A percentile compares a stretch with the other conserved stretches of the same genome.
Conservation (phyloP, 2,113 vertebrate species). For the Phylloscopus trochilus region DNA sequence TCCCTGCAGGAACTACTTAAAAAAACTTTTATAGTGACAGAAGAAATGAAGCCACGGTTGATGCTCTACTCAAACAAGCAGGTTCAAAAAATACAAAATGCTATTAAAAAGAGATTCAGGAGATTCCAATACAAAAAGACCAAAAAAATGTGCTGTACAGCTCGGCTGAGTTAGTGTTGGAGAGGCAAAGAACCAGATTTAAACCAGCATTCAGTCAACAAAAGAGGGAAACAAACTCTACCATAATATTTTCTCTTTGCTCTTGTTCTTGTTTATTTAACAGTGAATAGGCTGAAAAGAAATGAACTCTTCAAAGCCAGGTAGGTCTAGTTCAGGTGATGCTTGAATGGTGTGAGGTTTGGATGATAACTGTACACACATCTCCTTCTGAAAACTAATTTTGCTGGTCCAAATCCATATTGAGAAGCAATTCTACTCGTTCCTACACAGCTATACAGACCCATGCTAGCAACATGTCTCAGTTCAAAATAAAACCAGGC, state of each 20-base stretch:
- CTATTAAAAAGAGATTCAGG: neutral
- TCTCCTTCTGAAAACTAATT: neutral
- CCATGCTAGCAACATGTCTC: constrained; percentile 31
- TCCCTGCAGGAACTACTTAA: neutral
- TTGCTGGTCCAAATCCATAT: neutral
- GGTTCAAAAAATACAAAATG: neutral
- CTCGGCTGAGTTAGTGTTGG: constrained; percentile 10
- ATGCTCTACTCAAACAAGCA: neutral
- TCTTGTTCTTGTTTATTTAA: neutral
- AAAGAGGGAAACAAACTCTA: neutral
- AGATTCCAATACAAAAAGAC: constrained; percentile 15
- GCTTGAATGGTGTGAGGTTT: neutral
- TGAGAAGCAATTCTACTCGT: constrained; percentile 32
- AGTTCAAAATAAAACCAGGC: constrained; percentile 55
- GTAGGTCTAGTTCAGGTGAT: neutral
- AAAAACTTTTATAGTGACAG: neutral
- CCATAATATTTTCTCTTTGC: neutral
- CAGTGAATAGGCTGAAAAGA: constrained; percentile 7
- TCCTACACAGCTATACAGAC: constrained; percentile 51
- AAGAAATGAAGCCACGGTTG: neutral
- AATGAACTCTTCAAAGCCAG: neutral
- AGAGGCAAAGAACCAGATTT: neutral
- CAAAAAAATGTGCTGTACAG: constrained; percentile 28
- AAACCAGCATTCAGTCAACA: neutral
- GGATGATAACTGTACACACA: neutral